Evolutionary conservation across 2,797 vertebrate genomes (phyloP).

Genomic region (Anomalospiza imberbis): DNA sequence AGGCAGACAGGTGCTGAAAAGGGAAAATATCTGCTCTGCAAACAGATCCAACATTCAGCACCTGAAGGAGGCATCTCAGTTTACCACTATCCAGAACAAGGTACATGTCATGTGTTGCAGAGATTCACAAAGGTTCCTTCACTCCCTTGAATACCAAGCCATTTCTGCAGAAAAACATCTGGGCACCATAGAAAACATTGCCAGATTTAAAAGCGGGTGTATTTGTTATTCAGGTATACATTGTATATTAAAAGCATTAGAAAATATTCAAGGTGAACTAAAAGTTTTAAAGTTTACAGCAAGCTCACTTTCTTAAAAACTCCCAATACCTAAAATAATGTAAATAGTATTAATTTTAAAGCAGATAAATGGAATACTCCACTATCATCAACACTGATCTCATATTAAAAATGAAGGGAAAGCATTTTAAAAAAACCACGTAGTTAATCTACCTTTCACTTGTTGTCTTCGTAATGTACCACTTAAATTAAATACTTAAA

Average conservation of each 20-base stretch:
- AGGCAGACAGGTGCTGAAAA: not conserved
- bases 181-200: not conserved
- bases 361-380: not conserved
- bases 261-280: not conserved
- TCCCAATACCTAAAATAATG: not conserved
- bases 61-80: not conserved
- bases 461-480: not conserved
- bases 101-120: rapidly evolving
- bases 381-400: not conserved
- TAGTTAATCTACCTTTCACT: not conserved
- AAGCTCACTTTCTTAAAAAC: not conserved
- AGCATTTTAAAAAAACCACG: not conserved
- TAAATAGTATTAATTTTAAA: not conserved
- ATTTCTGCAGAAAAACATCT: not conserved
- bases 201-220: not conserved
- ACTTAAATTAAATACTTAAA: too few species aligned
- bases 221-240: not conserved
- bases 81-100: not conserved
- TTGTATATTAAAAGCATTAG: not conserved
- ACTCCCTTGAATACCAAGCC: not conserved
- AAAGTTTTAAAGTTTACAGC: not conserved
- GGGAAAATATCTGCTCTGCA: not conserved
- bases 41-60: not conserved
- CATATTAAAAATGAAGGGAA: not conserved
- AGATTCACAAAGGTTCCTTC: not conserved